Conservation (phyloP, 2,888 invertebrate species). For the Anticlea derivata region DNA sequence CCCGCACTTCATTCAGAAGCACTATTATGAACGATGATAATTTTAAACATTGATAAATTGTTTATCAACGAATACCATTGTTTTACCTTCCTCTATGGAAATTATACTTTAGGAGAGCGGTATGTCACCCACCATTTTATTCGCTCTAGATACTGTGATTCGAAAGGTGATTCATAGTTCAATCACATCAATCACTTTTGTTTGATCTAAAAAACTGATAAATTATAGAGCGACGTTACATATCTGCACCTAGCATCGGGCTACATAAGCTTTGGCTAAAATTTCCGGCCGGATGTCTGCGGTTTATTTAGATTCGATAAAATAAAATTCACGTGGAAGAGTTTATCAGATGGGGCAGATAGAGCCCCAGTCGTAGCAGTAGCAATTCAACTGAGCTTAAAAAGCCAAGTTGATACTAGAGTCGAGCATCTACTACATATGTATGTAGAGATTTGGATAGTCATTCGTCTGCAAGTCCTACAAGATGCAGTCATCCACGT, state of each 20-base stretch:
- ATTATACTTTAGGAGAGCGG: slow-evolving; percentile 14
- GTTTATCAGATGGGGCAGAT: slow-evolving; percentile 16
- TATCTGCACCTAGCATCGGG: slow-evolving; percentile 23
- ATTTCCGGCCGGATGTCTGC: slow-evolving; percentile 38
- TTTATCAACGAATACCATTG: slow-evolving; percentile 8
- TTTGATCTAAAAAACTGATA: slow-evolving; percentile 30
- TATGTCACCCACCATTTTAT: slow-evolving; percentile 4
- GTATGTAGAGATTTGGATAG: neutral
- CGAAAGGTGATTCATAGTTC: slow-evolving; percentile 16
- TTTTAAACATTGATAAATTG: slow-evolving; percentile 23
- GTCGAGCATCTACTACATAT: too few species aligned
- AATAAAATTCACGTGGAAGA: slow-evolving; percentile 30
- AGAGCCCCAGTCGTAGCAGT: neutral
- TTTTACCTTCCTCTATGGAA: slow-evolving; percentile 27
- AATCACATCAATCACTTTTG: slow-evolving; percentile 31
- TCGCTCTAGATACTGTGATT: neutral
- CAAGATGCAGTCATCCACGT: slow-evolving; percentile 36
- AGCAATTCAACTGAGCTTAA: neutral
- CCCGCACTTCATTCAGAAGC: slow-evolving; percentile 25
- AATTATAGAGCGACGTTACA: slow-evolving; percentile 26
- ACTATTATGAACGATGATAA: slow-evolving; percentile 17
- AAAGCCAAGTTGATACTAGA: too few species aligned
- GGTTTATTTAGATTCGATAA: slow-evolving; percentile 33
- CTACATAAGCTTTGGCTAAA: slow-evolving; percentile 28
- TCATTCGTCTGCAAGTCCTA: slow-evolving; percentile 29